Conservation (phyloP, 2,888 invertebrate genomes). For the Sinelater perroti region DNA sequence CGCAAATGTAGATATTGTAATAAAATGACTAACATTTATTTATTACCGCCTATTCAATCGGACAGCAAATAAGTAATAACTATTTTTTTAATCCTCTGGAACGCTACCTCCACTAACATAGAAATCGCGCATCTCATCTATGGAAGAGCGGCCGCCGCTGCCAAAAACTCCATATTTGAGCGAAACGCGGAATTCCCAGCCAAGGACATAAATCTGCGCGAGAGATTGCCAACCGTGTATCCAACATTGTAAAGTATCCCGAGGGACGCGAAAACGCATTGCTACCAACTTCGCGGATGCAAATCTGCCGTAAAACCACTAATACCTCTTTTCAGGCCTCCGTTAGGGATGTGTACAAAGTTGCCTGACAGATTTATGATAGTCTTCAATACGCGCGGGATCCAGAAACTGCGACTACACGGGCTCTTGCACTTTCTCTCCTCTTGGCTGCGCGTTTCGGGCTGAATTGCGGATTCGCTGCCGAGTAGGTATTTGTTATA, state of each 20-base stretch:
- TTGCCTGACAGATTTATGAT: conserved; percentile 56
- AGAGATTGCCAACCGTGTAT: conserved; percentile 47
- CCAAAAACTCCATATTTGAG: conserved; percentile 27
- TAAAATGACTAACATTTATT: too few relatives aligned
- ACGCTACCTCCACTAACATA: too few relatives aligned
- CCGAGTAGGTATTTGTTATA: too few relatives aligned
- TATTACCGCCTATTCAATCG: too few relatives aligned
- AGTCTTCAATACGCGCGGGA: conserved; percentile 48
- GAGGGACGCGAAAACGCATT: conserved; percentile 54
- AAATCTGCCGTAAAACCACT: conserved; percentile 58
- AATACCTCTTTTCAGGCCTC: conserved; percentile 54
- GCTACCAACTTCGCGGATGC: conserved; percentile 56
- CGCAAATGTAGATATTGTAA: too few relatives aligned
- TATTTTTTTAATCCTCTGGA: too few relatives aligned
- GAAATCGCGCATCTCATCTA: too few relatives aligned
- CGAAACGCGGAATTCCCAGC: conserved; percentile 34
- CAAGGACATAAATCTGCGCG: conserved; percentile 49
- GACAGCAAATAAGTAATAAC: too few relatives aligned
- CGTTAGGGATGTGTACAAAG: conserved; percentile 52
- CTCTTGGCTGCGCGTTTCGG: conserved; percentile 27
- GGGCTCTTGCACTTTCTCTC: conserved; percentile 1
- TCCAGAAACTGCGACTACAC: conserved; percentile 30
- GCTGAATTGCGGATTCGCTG: too few relatives aligned
- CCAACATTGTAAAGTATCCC: conserved; percentile 52
- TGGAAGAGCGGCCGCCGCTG: conserved; percentile 16